Percentiles rank a stretch among this genome's conserved stretches.
These are phyloP conservation scores for Amphipyra berbera DNA, from an alignment of 2,888 invertebrate species.

Conservation along the genomic window DNA sequence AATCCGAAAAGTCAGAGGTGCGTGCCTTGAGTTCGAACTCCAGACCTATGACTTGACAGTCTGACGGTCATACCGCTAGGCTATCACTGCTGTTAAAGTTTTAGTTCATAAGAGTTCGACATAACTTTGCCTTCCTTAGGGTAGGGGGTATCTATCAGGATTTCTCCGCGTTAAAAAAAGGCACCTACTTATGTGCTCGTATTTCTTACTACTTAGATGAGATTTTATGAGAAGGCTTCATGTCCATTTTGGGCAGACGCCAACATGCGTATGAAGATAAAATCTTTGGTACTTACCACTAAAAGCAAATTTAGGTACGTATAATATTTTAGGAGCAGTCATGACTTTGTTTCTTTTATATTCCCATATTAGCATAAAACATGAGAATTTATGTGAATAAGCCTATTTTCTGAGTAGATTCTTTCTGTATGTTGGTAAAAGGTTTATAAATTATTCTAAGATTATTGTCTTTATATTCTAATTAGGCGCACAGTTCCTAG, in stretches of 20 bases:
- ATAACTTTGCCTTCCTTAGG: too few relatives aligned
- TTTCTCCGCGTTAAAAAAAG: too few relatives aligned
- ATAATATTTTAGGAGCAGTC: neutral
- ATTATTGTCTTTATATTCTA: slow-evolving; percentile 55
- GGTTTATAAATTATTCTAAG: slow-evolving; percentile 36
- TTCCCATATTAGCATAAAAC: slow-evolving; percentile 25
- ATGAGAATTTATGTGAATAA: slow-evolving; percentile 16
- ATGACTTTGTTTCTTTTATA: slow-evolving; percentile 17
- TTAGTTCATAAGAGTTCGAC: too few relatives aligned
- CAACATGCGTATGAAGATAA: slow-evolving; percentile 8
- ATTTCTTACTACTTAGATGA: neutral
- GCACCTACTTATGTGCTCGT: too few relatives aligned
- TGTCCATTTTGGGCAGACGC: slow-evolving; percentile 17
- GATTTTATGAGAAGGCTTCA: slow-evolving; percentile 8
- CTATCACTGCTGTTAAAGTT: too few relatives aligned
- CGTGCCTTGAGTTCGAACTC: too few relatives aligned
- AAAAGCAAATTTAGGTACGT: slow-evolving; percentile 1
- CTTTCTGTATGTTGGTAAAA: slow-evolving; percentile 35
- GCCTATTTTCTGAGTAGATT: slow-evolving; percentile 24
- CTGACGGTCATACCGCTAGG: too few relatives aligned
- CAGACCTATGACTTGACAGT: too few relatives aligned
- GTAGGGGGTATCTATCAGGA: too few relatives aligned
- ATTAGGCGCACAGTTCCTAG: slow-evolving; percentile 45
- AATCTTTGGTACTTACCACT: slow-evolving; percentile 1
- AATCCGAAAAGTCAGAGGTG: too few relatives aligned